Conservation (phyloP, 2,797 vertebrate genomes). For the Malacoctenus gilli region DNA sequence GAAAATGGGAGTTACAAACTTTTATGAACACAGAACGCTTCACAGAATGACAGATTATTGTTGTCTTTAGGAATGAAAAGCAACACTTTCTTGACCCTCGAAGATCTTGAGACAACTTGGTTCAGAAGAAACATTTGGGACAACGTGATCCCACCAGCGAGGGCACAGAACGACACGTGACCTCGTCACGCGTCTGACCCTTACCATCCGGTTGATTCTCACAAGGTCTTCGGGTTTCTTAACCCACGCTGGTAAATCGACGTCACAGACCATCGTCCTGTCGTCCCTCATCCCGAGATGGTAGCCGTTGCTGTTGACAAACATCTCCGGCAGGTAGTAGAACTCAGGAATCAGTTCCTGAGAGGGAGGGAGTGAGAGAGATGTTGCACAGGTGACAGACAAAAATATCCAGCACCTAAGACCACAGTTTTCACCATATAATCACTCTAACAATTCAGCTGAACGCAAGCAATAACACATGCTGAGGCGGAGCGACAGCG, state of each 20-base stretch:
- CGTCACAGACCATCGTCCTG: conserved; percentile 87
- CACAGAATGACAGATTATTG: too few species aligned
- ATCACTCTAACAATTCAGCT: conserved; percentile 19
- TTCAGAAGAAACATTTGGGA: background rate
- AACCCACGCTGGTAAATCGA: conserved; percentile 94
- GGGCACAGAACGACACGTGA: too few species aligned
- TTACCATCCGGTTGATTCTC: conserved; percentile 97
- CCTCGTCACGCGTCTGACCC: too few species aligned
- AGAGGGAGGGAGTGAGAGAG: conserved; percentile 11
- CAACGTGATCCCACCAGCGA: background rate
- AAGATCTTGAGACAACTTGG: too few species aligned
- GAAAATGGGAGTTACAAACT: too few species aligned
- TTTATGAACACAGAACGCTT: too few species aligned
- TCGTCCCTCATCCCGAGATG: conserved; percentile 92
- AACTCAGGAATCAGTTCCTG: conserved; percentile 98
- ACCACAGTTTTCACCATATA: conserved; percentile 20
- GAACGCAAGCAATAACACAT: conserved; percentile 24
- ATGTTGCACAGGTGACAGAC: conserved; percentile 20
- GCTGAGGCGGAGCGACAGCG: conserved; percentile 9
- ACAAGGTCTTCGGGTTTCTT: conserved; percentile 97
- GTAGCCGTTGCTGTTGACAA: conserved; percentile 95
- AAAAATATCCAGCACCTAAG: conserved; percentile 10
- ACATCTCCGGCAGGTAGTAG: conserved; percentile 99
- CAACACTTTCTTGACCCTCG: too few species aligned
- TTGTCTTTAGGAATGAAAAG: too few species aligned